These are phyloP conservation scores for Trematomus loennbergii DNA, from an alignment of 2,113 vertebrate species.

Conservation along the genomic window DNA sequence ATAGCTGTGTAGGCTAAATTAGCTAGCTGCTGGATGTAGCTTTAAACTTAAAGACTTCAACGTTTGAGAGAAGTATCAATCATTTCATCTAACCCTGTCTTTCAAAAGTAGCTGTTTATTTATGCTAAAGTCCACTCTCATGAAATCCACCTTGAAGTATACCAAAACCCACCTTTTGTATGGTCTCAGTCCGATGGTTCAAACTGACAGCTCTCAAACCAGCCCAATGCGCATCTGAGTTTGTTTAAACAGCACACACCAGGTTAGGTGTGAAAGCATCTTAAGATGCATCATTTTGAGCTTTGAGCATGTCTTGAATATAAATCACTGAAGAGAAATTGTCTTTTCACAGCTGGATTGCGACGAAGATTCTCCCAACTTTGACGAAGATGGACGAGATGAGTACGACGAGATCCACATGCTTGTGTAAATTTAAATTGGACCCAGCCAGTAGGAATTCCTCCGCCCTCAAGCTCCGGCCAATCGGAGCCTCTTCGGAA, in stretches of 20 bases:
- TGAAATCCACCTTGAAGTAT: background rate
- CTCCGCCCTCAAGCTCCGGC: conserved; percentile 16
- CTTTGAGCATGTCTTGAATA: conserved; percentile 1
- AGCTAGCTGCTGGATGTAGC: background rate
- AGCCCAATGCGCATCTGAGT: background rate
- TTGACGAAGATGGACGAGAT: conserved; percentile 94
- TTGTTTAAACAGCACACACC: background rate
- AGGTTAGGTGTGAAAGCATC: background rate
- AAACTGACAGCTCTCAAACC: background rate
- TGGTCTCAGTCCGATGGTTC: background rate
- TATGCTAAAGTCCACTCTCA: background rate
- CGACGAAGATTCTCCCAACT: conserved; percentile 94
- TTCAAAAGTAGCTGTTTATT: too few species aligned
- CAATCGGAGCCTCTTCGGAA: conserved; percentile 33
- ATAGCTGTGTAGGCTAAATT: background rate
- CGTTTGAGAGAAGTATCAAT: background rate
- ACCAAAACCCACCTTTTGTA: background rate
- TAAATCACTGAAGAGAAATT: conserved; percentile 7
- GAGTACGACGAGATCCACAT: conserved; percentile 99
- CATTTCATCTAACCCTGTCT: background rate
- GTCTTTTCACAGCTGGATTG: conserved; percentile 89
- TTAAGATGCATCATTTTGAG: background rate
- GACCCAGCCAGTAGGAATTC: background rate
- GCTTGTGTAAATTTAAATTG: conserved; percentile 86
- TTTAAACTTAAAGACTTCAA: background rate